phyloP scores from a whole-genome alignment of 2,113 vertebrate species.

The Hypomesus transpacificus region DNA sequence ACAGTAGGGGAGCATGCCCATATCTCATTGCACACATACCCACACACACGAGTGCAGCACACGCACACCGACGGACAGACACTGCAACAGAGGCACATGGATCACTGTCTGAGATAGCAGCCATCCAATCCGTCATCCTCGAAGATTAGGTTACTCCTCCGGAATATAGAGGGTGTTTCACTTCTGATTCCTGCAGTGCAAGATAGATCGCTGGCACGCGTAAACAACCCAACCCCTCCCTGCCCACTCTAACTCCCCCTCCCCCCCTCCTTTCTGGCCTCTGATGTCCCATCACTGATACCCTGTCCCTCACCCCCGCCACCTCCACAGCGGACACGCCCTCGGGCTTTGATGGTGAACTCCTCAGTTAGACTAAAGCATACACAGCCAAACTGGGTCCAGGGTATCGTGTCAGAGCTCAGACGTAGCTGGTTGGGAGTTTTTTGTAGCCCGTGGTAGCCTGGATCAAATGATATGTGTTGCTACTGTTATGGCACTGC shows the following conservation, averaged over 20 bases:
- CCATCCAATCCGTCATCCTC: constrained; percentile 60
- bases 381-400: no score
- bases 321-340: constrained; percentile 30
- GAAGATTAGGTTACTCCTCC: constrained; percentile 35
- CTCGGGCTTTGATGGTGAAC: constrained; percentile 15
- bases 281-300: constrained; percentile 33
- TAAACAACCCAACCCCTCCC: constrained; percentile 33
- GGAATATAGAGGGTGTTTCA: constrained; percentile 45
- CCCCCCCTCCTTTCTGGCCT: constrained; percentile 12
- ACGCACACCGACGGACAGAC: constrained; percentile 1
- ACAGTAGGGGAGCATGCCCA: constrained; percentile 10
- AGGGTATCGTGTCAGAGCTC: no score
- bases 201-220: constrained; percentile 38
- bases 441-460: no score
- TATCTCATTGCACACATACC: background rate
- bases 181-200: constrained; percentile 28
- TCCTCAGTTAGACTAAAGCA: no score
- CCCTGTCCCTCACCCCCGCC: constrained; percentile 19
- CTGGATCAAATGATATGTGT: no score
- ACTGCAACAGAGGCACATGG: constrained; percentile 36
- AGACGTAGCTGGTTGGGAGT: no score
- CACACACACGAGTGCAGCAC: background rate
- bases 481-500: no score
- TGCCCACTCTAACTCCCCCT: constrained; percentile 4
- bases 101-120: constrained; percentile 49